Evolutionary conservation across 2,888 invertebrate genomes (phyloP).

Genomic region (Ptilodon capucinus): DNA sequence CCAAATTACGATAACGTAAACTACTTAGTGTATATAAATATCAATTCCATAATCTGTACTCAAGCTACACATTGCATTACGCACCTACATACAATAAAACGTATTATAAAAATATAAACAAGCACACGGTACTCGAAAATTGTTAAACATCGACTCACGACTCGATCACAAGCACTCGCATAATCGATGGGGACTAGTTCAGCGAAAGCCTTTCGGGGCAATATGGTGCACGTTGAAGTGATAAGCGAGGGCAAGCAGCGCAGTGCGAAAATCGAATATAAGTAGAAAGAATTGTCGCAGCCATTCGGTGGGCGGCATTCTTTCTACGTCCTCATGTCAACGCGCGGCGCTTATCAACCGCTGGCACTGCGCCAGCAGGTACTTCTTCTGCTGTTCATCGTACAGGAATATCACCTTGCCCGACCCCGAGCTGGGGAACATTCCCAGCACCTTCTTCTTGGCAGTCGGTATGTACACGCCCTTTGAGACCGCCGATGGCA

Average conservation of each 20-base stretch:
- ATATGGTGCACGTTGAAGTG: conserved; percentile 72
- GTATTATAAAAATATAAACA: conserved; percentile 36
- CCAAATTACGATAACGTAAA: conserved; percentile 14
- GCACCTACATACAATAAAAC: conserved; percentile 14
- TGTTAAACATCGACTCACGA: conserved; percentile 21
- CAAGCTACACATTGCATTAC: conserved; percentile 11
- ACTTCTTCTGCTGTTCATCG: conserved; percentile 73
- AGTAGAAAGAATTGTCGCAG: conserved; percentile 73
- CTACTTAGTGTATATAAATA: conserved; percentile 9
- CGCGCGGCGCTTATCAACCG: conserved; percentile 59
- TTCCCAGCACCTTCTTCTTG: conserved; percentile 83
- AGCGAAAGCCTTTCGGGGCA: conserved; percentile 61
- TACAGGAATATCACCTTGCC: conserved; percentile 82
- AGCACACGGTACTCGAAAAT: conserved; percentile 24
- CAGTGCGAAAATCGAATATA: conserved; percentile 68
- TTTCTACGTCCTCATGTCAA: conserved; percentile 78
- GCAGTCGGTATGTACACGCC: conserved; percentile 86
- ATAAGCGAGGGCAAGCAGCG: conserved; percentile 63
- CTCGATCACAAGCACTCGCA: conserved; percentile 35
- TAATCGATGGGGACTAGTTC: conserved; percentile 20
- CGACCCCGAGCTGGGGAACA: conserved; percentile 85
- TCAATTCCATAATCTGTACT: conserved; percentile 31
- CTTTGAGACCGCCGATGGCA: conserved; percentile 85
- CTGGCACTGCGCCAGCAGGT: conserved; percentile 68
- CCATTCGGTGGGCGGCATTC: conserved; percentile 49